Evolutionary conservation across 1,140 invertebrate genomes (phyloP), one percentile per base, ranked within the genome.

Genomic region (Mizuhopecten yessoensis): DNA sequence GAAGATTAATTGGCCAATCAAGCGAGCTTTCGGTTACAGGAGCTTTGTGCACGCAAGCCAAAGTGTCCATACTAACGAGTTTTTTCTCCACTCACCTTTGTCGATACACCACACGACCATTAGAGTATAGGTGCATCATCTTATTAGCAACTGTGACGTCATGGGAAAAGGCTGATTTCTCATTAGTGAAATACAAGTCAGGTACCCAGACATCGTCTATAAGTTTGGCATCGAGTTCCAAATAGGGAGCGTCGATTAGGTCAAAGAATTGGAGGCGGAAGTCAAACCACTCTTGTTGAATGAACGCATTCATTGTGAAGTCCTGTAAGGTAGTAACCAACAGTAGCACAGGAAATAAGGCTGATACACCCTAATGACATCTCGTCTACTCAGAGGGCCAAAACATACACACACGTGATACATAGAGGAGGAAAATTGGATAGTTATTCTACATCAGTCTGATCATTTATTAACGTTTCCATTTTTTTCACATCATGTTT

Each of bases 141-240:
- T 96, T 96, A 93, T 97, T 97, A 10, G 96, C 96, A 15, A 96
- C 95, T 42, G 97, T 97, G 1, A 97, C 95, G 34, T 95, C 88
- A 92, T 97, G 97, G 87, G 97, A 96, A 34, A 94, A 94, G 0
- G 96, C 97, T 39, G 95, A 93, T 94, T 97, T 97, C 88, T 97
- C 96, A 89, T 97, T 97, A 29, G 96, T 95, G 92, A 97, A 97
- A 90, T 96, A 97, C 33, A 96, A 89, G 90, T 97, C 97, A 0
- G 97, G 97, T n/a, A 96, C 95, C 97, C 97, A 97, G 9, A 97
- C 94, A 75, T 95, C 94, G 33, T 95, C 91, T 34, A 96, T 95
- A 33, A 96, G 92, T 87, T 95, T 94, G 36, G 95, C 90, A 91
- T 96, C 95, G 9, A 96, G 90, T 88, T 95, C 95, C 11, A 96